Conservation (phyloP, 2,113 vertebrate species). For the Zosterops borbonicus region DNA sequence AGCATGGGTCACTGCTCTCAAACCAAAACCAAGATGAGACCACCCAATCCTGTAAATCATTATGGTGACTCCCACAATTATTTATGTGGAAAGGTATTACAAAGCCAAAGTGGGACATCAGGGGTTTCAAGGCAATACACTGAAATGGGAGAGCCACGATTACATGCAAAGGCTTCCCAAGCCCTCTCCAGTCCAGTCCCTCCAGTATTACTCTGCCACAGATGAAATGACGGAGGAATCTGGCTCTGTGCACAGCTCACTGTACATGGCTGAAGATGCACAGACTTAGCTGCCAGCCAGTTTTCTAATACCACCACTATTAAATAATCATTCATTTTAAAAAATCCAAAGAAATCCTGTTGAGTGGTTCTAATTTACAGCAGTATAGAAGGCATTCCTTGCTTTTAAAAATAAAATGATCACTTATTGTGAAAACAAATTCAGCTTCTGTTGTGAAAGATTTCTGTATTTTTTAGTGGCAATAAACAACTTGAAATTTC, state of each 20-base stretch:
- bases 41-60: background rate
- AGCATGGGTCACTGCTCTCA: background rate
- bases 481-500: conserved; percentile 14
- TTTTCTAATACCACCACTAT: background rate
- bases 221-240: background rate
- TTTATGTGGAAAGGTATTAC: background rate
- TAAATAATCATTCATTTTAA: background rate
- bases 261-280: background rate
- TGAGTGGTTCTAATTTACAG: background rate
- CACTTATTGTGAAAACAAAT: background rate
- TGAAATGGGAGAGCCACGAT: background rate
- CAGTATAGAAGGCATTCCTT: background rate
- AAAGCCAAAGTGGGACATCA: background rate
- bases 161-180: background rate
- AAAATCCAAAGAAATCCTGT: background rate
- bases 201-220: background rate
- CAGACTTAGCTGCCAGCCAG: background rate
- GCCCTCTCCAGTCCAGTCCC: background rate
- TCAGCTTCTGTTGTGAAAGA: background rate
- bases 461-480: background rate
- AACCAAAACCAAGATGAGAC: background rate
- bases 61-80: rapidly evolving
- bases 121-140: background rate
- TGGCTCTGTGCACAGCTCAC: background rate
- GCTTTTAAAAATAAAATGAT: background rate